These are phyloP conservation scores for Archivesica marissinica DNA, from an alignment of 1,140 invertebrate species.

Conservation along the genomic window DNA sequence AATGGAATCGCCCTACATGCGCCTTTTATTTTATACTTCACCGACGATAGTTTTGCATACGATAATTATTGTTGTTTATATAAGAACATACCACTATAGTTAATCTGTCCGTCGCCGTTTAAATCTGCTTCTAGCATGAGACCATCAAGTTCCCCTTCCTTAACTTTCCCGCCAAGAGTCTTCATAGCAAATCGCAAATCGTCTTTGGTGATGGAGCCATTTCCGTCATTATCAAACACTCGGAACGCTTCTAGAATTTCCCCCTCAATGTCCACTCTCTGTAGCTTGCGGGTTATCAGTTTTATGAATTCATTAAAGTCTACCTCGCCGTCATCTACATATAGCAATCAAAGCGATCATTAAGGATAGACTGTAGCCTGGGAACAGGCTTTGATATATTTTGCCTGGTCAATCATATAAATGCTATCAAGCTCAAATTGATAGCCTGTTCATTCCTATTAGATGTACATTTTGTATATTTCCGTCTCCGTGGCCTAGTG, in stretches of 20 bases:
- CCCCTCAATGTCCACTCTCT: constrained; percentile 80
- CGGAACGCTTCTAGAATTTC: constrained; percentile 61
- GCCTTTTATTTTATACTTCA: too few relatives aligned
- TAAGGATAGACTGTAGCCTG: too few relatives aligned
- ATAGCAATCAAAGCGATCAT: not conserved
- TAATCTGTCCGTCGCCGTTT: constrained; percentile 88
- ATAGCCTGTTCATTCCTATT: too few relatives aligned
- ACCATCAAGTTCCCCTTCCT: constrained; percentile 95
- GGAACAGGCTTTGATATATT: too few relatives aligned
- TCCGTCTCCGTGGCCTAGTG: too few relatives aligned
- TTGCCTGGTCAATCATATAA: too few relatives aligned
- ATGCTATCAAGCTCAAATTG: too few relatives aligned
- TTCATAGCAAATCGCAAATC: constrained; percentile 58
- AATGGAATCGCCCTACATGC: too few relatives aligned
- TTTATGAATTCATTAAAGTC: constrained; percentile 60
- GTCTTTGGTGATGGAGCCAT: constrained; percentile 81
- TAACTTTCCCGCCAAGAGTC: constrained; percentile 89
- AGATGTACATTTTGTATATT: too few relatives aligned
- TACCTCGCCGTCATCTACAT: constrained; percentile 50
- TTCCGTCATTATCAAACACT: constrained; percentile 89
- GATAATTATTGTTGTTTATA: too few relatives aligned
- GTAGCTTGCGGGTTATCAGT: constrained; percentile 49
- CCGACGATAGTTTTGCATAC: too few relatives aligned
- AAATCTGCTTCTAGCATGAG: constrained; percentile 96
- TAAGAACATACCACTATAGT: constrained; percentile 73